A percentile compares a stretch with the other conserved stretches of the same genome.
phyloP scores from a whole-genome alignment of 2,888 invertebrate genomes.

The Chromoteleia sp. region DNA sequence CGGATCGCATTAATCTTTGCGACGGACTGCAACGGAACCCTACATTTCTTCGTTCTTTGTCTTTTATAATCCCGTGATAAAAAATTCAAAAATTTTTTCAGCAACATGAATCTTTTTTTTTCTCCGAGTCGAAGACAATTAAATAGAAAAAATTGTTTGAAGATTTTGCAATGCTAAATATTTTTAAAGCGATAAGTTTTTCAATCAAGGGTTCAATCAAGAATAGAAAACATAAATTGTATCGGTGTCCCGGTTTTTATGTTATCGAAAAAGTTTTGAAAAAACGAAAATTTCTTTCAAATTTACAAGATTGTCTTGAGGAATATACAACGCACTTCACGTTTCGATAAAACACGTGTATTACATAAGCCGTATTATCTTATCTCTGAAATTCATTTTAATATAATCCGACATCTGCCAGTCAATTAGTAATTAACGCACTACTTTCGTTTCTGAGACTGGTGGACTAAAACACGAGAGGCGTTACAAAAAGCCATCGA shows the following conservation, averaged over 20 bases:
- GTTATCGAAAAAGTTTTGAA: background rate
- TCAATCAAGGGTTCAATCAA: background rate
- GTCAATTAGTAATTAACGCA: constrained; percentile 53
- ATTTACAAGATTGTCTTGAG: background rate
- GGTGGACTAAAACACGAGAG: constrained; percentile 2
- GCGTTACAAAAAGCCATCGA: constrained; percentile 30
- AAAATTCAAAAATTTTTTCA: constrained; percentile 32
- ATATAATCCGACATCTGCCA: constrained; percentile 61
- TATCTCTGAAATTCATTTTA: constrained; percentile 49
- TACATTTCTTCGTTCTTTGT: constrained; percentile 51
- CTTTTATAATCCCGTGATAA: constrained; percentile 54
- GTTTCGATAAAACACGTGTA: constrained; percentile 20
- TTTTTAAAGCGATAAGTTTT: too few species aligned
- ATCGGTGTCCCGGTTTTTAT: too few species aligned
- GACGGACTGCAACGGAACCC: constrained; percentile 47
- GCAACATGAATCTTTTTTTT: background rate
- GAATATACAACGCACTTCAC: constrained; percentile 6
- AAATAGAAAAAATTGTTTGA: too few species aligned
- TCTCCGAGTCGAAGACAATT: background rate
- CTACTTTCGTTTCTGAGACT: constrained; percentile 41
- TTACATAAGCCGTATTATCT: constrained; percentile 46
- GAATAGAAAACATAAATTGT: background rate
- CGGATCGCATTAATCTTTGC: constrained; percentile 64
- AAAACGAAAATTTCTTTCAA: background rate
- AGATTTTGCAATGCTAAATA: too few species aligned